These are phyloP conservation scores for Neosilurus mollespiculum DNA, from an alignment of 2,797 vertebrate genomes.

Conservation along the genomic window DNA sequence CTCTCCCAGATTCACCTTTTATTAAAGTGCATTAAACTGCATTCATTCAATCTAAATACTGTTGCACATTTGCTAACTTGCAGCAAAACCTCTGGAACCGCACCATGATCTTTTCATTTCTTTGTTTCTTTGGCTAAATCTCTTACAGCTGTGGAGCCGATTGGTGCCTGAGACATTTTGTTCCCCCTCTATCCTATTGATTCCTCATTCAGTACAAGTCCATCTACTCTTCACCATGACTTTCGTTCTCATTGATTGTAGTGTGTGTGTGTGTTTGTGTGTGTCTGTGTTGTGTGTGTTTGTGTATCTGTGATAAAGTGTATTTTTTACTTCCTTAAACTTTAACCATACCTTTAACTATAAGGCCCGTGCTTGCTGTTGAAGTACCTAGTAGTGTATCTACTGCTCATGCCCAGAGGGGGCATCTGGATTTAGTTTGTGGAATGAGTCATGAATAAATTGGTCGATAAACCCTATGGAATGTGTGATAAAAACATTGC, in stretches of 20 bases:
- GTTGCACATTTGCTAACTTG: slow-evolving; percentile 35
- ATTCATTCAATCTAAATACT: slow-evolving; percentile 27
- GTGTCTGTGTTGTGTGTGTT: neutral
- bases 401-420: neutral
- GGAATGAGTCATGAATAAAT: slow-evolving; percentile 42
- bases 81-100: slow-evolving; percentile 38
- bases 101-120: slow-evolving; percentile 34
- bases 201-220: slow-evolving; percentile 33
- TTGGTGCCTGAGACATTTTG: slow-evolving; percentile 45
- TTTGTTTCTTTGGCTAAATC: slow-evolving; percentile 47
- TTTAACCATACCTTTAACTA: neutral
- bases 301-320: slow-evolving; percentile 10
- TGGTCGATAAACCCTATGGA: slow-evolving; percentile 33
- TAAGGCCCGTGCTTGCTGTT: slow-evolving; percentile 1
- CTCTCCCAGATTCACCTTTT: slow-evolving; percentile 11
- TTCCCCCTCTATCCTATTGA: slow-evolving; percentile 41
- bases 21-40: neutral
- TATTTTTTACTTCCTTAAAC: neutral
- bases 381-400: slow-evolving; percentile 24
- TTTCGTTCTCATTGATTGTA: slow-evolving; percentile 2
- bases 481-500: slow-evolving; percentile 45
- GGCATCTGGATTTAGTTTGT: slow-evolving; percentile 48
- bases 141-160: slow-evolving; percentile 47
- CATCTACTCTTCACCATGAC: slow-evolving; percentile 20
- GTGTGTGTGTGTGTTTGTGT: neutral